Evolutionary conservation across 2,888 invertebrate species (phyloP), one percentile per base, ranked within the genome.

Genomic region (Troilus luridus): DNA sequence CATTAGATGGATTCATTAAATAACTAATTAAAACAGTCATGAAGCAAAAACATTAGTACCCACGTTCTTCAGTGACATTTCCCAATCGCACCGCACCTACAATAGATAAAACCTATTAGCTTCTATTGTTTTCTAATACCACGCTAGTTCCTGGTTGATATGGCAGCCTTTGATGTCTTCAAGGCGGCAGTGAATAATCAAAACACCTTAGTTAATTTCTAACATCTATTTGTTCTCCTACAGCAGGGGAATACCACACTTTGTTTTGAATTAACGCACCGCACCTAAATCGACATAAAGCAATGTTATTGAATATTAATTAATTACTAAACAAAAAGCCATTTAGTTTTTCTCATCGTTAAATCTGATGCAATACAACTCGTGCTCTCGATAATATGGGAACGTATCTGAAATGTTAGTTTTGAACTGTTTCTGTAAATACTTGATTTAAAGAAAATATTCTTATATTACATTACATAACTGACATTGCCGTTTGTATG

Each of bases 1-100:
- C n/a, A 56, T 58, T 56, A 54, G 56, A 56, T 54, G 11, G 19
- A 85, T 85, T 85, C 85, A 85, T 85, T 85, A 85, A 85, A 56
- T 11, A 5, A 56, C 85, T 56, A 85, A 85, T 85, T 85, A 85
- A 85, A 85, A 85, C 11, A 56, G 85, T 56, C 56, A 85, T 85
- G 85, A 58, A 58, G 85, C 56, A 85, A 85, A 85, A 85, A 85
- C 85, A 85, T 56, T 56, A 85, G 56, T 85, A 85, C 56, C 85
- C 85, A 85, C 56, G 85, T 27, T 11, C 14, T 41, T 6, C 56
- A 19, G 56, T 21, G 85, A 12, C 10, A 56, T 85, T 85, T 58
- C 56, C 56, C 56, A 56, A 85, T 12, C n/a, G 12, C 21, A 41
- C 85, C 85, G 41, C 85, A 56, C 85, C 85, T 54, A 85, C 85